Evolutionary conservation across 2,113 vertebrate genomes (phyloP), one percentile per base, ranked within the genome.

Genomic region (Pachycephala philippinensis): DNA sequence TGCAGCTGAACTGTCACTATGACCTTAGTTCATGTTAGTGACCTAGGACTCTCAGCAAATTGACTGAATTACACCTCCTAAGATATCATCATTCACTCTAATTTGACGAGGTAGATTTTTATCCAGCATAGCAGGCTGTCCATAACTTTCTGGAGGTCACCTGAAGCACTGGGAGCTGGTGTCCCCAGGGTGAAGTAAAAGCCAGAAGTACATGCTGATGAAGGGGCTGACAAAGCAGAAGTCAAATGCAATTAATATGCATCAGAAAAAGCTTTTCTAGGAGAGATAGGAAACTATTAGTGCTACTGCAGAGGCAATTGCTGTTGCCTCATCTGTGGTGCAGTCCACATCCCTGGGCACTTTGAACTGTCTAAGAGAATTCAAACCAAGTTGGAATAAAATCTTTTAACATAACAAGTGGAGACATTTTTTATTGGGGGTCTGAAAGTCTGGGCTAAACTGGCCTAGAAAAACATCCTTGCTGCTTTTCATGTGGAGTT

Each of bases 161-260:
- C 33, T 37, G 65, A 31, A 60, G 18, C 35, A 37, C 50, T n/a
- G 39, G 31, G 60, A 93, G 17, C n/a, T 75, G 57, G 16, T 68
- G 33, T 93, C 49, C 45, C 59, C 27, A 60, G 44, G 19, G 83
- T 76, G 49, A 57, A 90, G 44, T 82, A 88, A 71, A 79, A 90
- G 42, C 27, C 65, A 85, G 61, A 75, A 83, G 23, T 56, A 66
- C 20, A 44, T 22, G 45, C 66, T 83, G 85, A 68, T 83, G 64
- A 76, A 88, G 65, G 30, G 90, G 44, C 66, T 90, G 94, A 88
- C 61, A 86, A 90, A 88, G 75, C 75, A 92, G 49, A 93, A 93
- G 71, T 22, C 79, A 90, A 76, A 86, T 64, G 61, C 40, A 85
- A 90, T 86, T 92, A 88, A 86, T 72, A 65, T 65, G 37, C 66